Evolutionary conservation across 2,888 invertebrate species (phyloP).

Genomic region (Drosophila macrospina): DNA sequence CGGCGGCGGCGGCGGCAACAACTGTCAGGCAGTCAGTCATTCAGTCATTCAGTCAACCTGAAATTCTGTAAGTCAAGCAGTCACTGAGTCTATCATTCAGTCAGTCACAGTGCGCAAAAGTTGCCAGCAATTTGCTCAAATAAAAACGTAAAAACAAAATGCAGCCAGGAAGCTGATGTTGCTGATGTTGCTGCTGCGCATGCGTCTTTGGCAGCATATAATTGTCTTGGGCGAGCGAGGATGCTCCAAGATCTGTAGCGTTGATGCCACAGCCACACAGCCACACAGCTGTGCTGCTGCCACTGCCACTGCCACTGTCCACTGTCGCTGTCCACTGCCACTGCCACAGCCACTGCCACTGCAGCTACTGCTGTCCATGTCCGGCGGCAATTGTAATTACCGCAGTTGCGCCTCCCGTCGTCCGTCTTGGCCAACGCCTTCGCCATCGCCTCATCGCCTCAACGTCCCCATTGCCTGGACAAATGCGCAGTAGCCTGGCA

Average conservation of each 20-base stretch:
- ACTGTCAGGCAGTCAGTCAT: slow-evolving; percentile 75
- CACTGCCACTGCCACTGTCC: slow-evolving; percentile 30
- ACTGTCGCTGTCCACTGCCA: slow-evolving; percentile 39
- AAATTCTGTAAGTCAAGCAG: slow-evolving; percentile 63
- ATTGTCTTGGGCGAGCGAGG: slow-evolving; percentile 72
- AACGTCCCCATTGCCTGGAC: slow-evolving; percentile 51
- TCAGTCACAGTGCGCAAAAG: slow-evolving; percentile 77
- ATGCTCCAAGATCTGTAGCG: slow-evolving; percentile 63
- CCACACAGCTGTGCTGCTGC: slow-evolving; percentile 58
- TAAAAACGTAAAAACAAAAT: slow-evolving; percentile 79
- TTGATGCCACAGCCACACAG: slow-evolving; percentile 54
- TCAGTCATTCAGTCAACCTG: slow-evolving; percentile 74
- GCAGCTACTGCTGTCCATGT: slow-evolving; percentile 71
- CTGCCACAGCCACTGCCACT: slow-evolving; percentile 37
- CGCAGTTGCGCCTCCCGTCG: slow-evolving; percentile 81
- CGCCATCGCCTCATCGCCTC: slow-evolving; percentile 47
- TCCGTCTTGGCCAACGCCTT: slow-evolving; percentile 77
- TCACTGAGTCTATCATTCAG: slow-evolving; percentile 80
- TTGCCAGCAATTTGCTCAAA: slow-evolving; percentile 82
- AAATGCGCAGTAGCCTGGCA: slow-evolving; percentile 80
- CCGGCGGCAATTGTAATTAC: slow-evolving; percentile 84
- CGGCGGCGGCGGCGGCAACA: slow-evolving; percentile 36
- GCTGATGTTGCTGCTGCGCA: slow-evolving; percentile 53
- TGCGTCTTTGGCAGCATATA: slow-evolving; percentile 81
- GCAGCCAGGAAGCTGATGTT: slow-evolving; percentile 55